Percentiles rank a stretch among this genome's conserved stretches.
phyloP scores from a whole-genome alignment of 2,113 vertebrate genomes.

The Hystrix cristata region DNA sequence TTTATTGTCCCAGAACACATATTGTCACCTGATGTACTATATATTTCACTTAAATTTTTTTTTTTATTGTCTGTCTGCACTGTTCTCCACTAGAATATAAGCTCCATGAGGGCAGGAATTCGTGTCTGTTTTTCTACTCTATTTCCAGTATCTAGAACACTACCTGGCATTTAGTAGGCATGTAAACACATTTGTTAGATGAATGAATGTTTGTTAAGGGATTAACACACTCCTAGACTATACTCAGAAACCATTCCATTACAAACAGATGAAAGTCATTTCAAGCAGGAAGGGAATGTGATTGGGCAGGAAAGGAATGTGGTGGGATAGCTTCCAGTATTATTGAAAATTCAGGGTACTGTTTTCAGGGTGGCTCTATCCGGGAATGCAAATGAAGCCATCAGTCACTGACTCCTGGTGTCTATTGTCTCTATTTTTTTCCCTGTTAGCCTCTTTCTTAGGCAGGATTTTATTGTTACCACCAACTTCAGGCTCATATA shows the following conservation, averaged over 20 bases:
- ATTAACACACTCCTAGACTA: neutral
- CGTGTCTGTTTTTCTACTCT: neutral
- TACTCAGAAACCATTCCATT: neutral
- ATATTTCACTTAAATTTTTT: neutral
- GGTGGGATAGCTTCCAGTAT: neutral
- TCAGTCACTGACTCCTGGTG: neutral
- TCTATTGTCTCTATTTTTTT: neutral
- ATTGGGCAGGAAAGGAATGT: neutral
- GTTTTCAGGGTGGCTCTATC: neutral
- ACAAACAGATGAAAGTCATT: neutral
- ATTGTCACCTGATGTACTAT: neutral
- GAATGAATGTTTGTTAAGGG: neutral
- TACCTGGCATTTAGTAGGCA: neutral
- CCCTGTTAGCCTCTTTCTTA: neutral
- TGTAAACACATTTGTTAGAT: neutral
- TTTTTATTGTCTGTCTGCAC: neutral
- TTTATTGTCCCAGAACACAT: neutral
- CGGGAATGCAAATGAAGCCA: conserved; percentile 16
- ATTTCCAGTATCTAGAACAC: neutral
- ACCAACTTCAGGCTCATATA: neutral
- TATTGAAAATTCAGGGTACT: neutral
- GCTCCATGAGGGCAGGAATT: neutral
- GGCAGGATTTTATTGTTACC: neutral
- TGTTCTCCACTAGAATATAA: neutral
- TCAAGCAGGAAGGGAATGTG: neutral